phyloP scores from a whole-genome alignment of 2,797 vertebrate genomes.

The Gallirallus australis region DNA sequence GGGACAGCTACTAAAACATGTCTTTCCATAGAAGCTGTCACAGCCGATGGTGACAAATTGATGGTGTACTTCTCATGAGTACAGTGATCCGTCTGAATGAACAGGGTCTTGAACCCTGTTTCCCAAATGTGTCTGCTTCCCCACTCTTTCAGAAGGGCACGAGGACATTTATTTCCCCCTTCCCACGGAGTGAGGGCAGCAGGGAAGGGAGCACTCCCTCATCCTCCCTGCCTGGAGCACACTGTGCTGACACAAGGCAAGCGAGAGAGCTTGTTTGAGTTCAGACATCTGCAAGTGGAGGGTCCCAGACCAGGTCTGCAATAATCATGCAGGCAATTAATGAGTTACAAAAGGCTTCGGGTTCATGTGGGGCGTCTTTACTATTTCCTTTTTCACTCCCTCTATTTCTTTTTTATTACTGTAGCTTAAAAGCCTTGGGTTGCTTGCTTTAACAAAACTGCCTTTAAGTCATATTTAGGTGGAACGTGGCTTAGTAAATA shows the following conservation, averaged over 20 bases:
- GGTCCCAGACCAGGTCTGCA: neutral
- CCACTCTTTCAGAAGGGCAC: neutral
- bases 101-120: accelerated
- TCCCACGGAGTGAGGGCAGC: neutral
- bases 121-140: neutral
- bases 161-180: neutral
- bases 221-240: neutral
- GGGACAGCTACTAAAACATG: neutral
- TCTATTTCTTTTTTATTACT: neutral
- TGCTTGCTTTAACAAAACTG: neutral
- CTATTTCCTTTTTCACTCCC: neutral
- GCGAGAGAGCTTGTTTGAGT: neutral
- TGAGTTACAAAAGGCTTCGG: neutral
- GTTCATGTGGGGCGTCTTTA: neutral
- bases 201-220: accelerated
- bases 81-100: accelerated
- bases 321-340: neutral
- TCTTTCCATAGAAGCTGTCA: neutral
- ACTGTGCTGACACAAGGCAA: neutral
- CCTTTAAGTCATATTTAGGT: neutral
- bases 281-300: neutral
- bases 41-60: too few relatives aligned
- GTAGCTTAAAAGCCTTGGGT: neutral
- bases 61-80: neutral
- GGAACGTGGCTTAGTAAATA: neutral